Evolutionary conservation across 1,140 invertebrate species (phyloP), one percentile per base, ranked within the genome.

Genomic region (Drosophila bifasciata): DNA sequence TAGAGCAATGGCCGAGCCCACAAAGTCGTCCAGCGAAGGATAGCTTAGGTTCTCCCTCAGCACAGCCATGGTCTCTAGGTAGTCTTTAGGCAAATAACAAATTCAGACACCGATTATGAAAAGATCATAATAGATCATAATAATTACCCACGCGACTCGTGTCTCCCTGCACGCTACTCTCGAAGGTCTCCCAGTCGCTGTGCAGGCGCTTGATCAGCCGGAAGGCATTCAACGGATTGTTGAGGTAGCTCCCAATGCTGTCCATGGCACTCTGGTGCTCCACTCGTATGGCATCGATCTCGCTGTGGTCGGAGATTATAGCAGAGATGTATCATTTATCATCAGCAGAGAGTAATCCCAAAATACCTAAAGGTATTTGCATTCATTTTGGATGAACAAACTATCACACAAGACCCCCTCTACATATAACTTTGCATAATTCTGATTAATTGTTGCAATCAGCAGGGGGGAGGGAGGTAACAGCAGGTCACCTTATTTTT

Each of bases 141-240:
- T 63, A 67, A 64, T 40, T 21, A 89, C 79, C 50, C 52, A 59
- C 57, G 19, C 64, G 73, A 48, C 76, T 89, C 7, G 63, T 36
- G 11, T 90, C 81, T 1, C 44, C 15, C 41, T 63, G 48, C 44
- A 90, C 73, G 32, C 44, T 78, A 43, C 55, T 50, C 69, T 88
- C 72, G 59, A 97, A 94, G 40, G 95, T 93, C 73, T 95, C 95
- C 95, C 97, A 97, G 92, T 99, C 98, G 9, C 95, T 94, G 7
- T 97, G 98, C 64, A 99, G 93, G 76, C 97, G 94, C 93, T 99
- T 99, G 28, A 99, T 97, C 39, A 99, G 92, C 7, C 98, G 94
- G 92, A 98, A 99, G 39, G 98, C 97, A 93, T 99, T 99, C 74
- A 99, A 96, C 4, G 98, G 98, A 93, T 99, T 99, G 9, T 95